These are phyloP conservation scores for Lophius americanus DNA, from an alignment of 2,797 vertebrate species.

Conservation along the genomic window DNA sequence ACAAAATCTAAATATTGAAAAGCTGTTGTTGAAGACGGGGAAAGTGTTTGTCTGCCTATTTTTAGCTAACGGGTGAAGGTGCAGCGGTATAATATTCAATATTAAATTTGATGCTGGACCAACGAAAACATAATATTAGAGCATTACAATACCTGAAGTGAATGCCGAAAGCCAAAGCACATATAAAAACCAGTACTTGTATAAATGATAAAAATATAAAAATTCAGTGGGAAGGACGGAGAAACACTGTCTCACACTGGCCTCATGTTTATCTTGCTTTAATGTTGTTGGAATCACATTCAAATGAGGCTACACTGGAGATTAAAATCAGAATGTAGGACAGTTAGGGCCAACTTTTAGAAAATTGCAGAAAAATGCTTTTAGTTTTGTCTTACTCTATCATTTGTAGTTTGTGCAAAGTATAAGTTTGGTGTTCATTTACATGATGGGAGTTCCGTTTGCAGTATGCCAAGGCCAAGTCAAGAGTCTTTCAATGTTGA, in stretches of 20 bases:
- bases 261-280: no score
- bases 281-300: no score
- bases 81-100: neutral
- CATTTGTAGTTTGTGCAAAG: neutral
- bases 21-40: constrained; percentile 9
- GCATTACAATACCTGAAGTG: constrained; percentile 1
- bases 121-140: constrained; percentile 15
- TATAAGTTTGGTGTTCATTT: neutral
- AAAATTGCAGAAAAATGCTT: neutral
- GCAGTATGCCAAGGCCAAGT: neutral
- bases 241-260: no score
- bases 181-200: neutral
- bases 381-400: neutral
- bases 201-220: neutral
- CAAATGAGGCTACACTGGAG: neutral
- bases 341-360: neutral
- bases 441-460: neutral
- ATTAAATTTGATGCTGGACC: neutral
- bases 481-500: neutral
- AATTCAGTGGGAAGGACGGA: neutral
- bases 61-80: neutral
- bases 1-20: constrained; percentile 15
- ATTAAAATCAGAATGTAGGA: neutral
- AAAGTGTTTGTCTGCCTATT: neutral
- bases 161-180: constrained; percentile 7